phyloP scores from a whole-genome alignment of 2,797 vertebrate genomes.

The Rousettus madagascariensis region DNA sequence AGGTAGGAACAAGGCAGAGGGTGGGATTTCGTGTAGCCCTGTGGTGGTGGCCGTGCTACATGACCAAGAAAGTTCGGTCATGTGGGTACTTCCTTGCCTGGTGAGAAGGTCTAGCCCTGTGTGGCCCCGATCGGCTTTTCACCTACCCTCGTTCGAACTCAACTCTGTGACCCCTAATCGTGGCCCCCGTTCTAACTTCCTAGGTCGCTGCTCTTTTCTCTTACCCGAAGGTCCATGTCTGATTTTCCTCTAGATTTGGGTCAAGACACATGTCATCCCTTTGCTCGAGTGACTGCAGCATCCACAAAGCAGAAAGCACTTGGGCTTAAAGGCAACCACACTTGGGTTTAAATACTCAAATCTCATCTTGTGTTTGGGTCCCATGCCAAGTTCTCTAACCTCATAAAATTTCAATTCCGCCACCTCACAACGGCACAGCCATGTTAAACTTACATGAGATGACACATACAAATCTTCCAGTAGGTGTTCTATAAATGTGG shows the following conservation, averaged over 20 bases:
- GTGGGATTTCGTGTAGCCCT: not conserved
- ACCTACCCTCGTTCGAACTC: accelerated
- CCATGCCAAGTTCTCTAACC: not conserved
- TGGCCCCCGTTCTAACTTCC: no score
- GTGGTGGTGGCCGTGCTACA: no score
- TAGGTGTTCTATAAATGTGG: not conserved
- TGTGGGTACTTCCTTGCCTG: accelerated
- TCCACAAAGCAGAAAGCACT: not conserved
- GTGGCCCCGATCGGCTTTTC: not conserved
- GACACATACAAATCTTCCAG: no score
- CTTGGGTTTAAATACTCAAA: not conserved
- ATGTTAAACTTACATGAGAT: not conserved
- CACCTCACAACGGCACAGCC: not conserved
- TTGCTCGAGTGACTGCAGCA: not conserved
- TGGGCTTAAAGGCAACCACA: not conserved
- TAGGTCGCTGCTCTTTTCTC: not conserved
- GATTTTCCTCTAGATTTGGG: not conserved
- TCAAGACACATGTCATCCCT: not conserved
- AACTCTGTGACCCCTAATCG: accelerated
- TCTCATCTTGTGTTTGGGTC: not conserved
- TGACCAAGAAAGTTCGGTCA: not conserved
- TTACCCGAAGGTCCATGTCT: not conserved
- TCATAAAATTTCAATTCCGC: not conserved
- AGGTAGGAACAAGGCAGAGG: not conserved
- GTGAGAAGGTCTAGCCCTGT: not conserved